Evolutionary conservation across 1,140 invertebrate genomes (phyloP).

Genomic region (Cecropterus lyciades): DNA sequence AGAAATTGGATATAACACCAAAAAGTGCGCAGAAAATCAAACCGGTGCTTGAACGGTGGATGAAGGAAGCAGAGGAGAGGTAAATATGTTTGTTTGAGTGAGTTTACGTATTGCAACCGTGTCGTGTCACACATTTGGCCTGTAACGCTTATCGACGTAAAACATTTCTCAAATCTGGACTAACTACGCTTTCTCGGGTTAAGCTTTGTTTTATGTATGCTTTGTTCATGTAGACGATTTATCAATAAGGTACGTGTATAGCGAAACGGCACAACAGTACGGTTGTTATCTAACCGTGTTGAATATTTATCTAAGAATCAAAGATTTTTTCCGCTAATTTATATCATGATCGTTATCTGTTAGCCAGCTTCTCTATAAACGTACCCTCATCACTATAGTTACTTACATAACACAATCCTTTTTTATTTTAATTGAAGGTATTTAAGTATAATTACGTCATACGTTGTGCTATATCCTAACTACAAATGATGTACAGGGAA

Average conservation of each 20-base stretch:
- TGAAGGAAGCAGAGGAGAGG: constrained; percentile 99
- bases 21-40: constrained; percentile 99
- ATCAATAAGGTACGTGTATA: constrained; percentile 7
- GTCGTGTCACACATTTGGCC: constrained; percentile 79
- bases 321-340: no score
- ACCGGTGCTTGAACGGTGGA: constrained; percentile 98
- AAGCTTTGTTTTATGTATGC: constrained; percentile 53
- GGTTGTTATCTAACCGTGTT: no score
- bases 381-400: neutral
- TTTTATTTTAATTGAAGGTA: no score
- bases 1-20: constrained; percentile 99
- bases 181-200: constrained; percentile 75
- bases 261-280: no score
- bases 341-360: no score
- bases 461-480: no score
- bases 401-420: no score
- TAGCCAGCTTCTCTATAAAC: constrained; percentile 3
- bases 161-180: constrained; percentile 84
- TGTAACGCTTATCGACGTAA: constrained; percentile 78
- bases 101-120: constrained; percentile 74
- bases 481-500: no score
- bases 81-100: constrained; percentile 86
- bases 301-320: no score
- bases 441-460: no score
- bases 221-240: constrained; percentile 23